phyloP scores from a whole-genome alignment of 37 sponge, comb jelly and placozoan species.

The Corticium candelabrum region DNA sequence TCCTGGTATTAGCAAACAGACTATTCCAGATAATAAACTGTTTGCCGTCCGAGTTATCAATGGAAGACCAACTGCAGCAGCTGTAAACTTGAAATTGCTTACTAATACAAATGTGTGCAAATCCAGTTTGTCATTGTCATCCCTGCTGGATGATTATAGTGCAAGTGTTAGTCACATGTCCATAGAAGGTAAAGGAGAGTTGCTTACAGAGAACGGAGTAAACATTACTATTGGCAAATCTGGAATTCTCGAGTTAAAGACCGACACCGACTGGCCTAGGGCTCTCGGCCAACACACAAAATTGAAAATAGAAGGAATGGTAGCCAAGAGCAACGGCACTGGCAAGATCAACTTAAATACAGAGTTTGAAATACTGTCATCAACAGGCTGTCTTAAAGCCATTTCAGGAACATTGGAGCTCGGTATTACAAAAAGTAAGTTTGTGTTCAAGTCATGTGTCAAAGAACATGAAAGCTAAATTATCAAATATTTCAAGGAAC shows the following conservation, averaged over 20 bases:
- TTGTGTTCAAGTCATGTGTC: background rate
- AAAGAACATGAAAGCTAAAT: background rate
- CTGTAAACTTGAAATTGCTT: background rate
- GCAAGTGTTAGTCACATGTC: background rate
- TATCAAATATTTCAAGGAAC: too few species aligned
- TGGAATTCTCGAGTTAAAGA: background rate
- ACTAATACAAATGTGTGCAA: background rate
- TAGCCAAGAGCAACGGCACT: background rate
- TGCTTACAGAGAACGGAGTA: background rate
- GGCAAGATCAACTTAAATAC: background rate
- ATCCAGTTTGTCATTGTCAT: background rate
- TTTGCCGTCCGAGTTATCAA: background rate
- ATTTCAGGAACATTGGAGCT: background rate
- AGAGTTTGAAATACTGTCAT: background rate
- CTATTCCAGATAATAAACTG: background rate
- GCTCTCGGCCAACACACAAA: background rate
- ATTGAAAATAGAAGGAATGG: background rate
- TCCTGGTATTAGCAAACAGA: background rate
- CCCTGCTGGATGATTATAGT: background rate
- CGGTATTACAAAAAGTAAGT: background rate
- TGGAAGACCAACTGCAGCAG: background rate
- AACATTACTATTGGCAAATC: background rate
- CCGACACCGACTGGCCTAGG: background rate
- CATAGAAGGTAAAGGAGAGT: background rate
- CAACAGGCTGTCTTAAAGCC: background rate